Evolutionary conservation across 2,113 vertebrate species (phyloP), one percentile per base, ranked within the genome.

Genomic region (Cheirogaleus medius): DNA sequence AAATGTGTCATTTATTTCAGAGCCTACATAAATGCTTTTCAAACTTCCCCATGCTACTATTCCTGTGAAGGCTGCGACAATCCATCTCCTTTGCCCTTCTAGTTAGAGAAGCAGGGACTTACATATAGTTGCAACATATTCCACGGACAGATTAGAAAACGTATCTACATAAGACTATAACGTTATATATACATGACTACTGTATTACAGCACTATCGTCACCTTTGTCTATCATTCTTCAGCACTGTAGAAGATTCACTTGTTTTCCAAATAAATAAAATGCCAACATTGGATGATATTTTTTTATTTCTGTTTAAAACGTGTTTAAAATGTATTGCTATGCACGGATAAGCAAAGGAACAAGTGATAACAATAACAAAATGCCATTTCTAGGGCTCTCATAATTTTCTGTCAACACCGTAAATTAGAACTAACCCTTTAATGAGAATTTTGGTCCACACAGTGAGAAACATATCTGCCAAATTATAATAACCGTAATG

Each of bases 1-100:
- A 97, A 97, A 69, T 60, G 56, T 91, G 81, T 60, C 68, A 85
- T 77, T 96, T 95, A 81, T 96, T 95, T 80, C 71, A 52, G 47
- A 76, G 71, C 29, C 49, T 69, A 20, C 12, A 7, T 21, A 90
- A 80, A 34, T 32, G 18, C 7, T 89, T 83, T 80, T 25, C 91
- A 83, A 54, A 68, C 63, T 44, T 87, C 47, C n/a, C 60, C 25
- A 47, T 0, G 34, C 39, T 47, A 5, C 52, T 17, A 5, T 84
- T 8, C 39, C 21, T 8, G 12, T 5, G 21, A 44, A 78, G 68
- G 44, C 13, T 29, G 25, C 23, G 27, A 42, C n/a, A 34, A 21
- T 6, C 56, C 2, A n/a, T 11, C 5, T 76, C 47, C 58, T 68
- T 4, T 29, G 39, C 32, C 73, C 25, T 39, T 60, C 37, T 2